phyloP scores from a whole-genome alignment of 2,888 invertebrate species.

The Cerastis leucographa region DNA sequence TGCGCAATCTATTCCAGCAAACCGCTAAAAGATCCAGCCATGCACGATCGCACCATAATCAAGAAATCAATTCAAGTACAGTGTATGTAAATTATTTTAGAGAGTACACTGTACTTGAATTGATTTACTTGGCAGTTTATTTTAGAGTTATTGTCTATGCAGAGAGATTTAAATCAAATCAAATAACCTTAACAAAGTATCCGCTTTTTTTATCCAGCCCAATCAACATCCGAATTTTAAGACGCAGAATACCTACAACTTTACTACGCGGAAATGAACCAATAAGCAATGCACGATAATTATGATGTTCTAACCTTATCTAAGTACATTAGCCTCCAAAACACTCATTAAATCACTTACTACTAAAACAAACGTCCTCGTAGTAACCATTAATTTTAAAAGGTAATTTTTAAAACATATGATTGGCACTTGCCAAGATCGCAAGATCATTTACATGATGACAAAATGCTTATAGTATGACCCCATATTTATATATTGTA shows the following conservation, averaged over 20 bases:
- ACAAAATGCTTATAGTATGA: too few relatives aligned
- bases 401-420: background rate
- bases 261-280: constrained; percentile 1
- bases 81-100: too few relatives aligned
- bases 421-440: background rate
- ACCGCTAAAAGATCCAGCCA: too few relatives aligned
- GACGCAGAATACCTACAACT: background rate
- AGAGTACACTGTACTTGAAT: too few relatives aligned
- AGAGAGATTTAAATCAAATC: too few relatives aligned
- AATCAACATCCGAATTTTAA: background rate
- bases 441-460: background rate
- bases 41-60: too few relatives aligned
- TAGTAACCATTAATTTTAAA: background rate
- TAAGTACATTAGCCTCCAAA: background rate
- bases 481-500: too few relatives aligned
- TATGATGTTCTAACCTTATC: background rate
- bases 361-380: background rate
- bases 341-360: background rate
- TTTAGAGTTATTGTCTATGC: too few relatives aligned
- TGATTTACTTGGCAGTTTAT: too few relatives aligned
- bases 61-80: too few relatives aligned
- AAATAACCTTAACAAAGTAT: too few relatives aligned
- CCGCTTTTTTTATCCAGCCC: background rate
- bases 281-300: constrained; percentile 1
- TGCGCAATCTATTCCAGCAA: too few relatives aligned